Evolutionary conservation across 2,113 vertebrate species (phyloP).

Genomic region (Rhegmatorhina hoffmannsi): DNA sequence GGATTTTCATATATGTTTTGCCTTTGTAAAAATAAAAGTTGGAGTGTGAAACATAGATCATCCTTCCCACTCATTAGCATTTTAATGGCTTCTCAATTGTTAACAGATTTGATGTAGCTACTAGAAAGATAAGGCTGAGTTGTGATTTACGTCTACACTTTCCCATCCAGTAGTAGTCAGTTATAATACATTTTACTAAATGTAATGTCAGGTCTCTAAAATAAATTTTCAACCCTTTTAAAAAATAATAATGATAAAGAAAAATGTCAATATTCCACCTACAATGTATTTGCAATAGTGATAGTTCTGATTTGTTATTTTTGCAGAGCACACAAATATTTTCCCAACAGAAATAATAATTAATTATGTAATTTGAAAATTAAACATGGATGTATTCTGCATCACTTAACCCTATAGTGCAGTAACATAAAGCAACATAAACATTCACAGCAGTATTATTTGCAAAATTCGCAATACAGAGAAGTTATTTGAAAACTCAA

Average conservation of each 20-base stretch:
- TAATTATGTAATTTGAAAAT: neutral
- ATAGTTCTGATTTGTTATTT: neutral
- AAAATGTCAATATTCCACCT: neutral
- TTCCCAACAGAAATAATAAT: neutral
- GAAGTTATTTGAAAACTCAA: neutral
- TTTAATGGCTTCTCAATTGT: conserved; percentile 69
- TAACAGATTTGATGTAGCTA: conserved; percentile 61
- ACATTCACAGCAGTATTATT: neutral
- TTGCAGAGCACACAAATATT: neutral
- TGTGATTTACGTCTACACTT: conserved; percentile 56
- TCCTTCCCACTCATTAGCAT: conserved; percentile 58
- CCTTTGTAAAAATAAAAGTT: conserved; percentile 29
- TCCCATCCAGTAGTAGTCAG: conserved; percentile 12
- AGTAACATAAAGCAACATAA: neutral
- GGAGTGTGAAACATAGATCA: conserved; percentile 47
- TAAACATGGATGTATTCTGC: neutral
- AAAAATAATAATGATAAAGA: neutral
- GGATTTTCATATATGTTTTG: conserved; percentile 38
- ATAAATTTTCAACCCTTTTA: conserved; percentile 20
- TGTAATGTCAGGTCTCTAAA: conserved; percentile 29
- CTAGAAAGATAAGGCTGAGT: conserved; percentile 52
- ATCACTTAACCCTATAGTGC: neutral
- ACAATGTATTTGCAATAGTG: neutral
- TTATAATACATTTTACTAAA: conserved; percentile 45
- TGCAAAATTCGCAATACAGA: neutral